Evolutionary conservation across 2,888 invertebrate species (phyloP).

Genomic region (Drosophila planitibia): DNA sequence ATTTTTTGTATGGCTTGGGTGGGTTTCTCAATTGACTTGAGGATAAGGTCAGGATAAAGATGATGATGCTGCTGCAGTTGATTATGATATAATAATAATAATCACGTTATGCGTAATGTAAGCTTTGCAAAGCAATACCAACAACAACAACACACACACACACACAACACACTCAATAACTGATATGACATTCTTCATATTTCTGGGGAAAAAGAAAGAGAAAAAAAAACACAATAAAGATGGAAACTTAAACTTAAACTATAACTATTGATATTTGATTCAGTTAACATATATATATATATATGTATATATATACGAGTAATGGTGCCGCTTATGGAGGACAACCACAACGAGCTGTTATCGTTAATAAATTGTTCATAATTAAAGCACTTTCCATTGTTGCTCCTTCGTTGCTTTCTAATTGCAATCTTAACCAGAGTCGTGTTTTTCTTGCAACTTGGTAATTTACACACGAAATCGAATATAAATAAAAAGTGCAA

Average conservation of each 20-base stretch:
- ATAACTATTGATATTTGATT: not conserved
- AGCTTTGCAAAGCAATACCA: not conserved
- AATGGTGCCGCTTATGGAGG: too few relatives aligned
- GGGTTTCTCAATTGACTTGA: not conserved
- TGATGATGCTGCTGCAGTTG: not conserved
- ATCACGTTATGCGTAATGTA: not conserved
- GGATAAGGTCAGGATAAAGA: not conserved
- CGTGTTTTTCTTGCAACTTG: not conserved
- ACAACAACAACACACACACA: not conserved
- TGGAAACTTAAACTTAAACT: not conserved
- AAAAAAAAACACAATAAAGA: not conserved
- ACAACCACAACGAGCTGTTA: too few relatives aligned
- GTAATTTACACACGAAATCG: not conserved
- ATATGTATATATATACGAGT: too few relatives aligned
- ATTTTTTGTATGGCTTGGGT: constrained; percentile 1
- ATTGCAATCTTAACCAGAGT: not conserved
- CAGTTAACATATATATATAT: not conserved
- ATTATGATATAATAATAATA: not conserved
- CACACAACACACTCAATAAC: not conserved
- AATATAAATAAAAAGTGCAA: not conserved
- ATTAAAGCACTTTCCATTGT: not conserved
- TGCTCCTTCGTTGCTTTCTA: not conserved
- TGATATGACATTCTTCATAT: not conserved
- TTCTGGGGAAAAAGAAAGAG: not conserved
- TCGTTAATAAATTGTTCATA: not conserved